Evolutionary conservation across 2,113 vertebrate species (phyloP), one percentile per base, ranked within the genome.

Genomic region (Podocnemis expansa): DNA sequence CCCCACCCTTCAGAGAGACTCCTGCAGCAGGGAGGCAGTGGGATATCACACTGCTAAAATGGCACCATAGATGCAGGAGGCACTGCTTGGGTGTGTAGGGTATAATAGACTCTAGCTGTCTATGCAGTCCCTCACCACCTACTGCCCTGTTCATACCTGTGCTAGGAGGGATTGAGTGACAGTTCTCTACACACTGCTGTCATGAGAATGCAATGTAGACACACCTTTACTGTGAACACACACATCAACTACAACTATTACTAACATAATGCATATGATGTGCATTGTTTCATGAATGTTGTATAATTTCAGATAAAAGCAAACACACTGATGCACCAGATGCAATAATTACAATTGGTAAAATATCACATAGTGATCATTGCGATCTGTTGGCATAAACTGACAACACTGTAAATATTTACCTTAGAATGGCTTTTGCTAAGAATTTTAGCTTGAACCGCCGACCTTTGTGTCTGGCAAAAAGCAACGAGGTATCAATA

Each of bases 401-500:
- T 52, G 13, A 83, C 5, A 86, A 38, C 16, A 83, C 8, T 80
- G 55, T 56, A 95, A 95, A 87, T 84, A 86, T 98, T 97, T 98
- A 99, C 99, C 98, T 97, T 92, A 99, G 97, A 93, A 99, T 96
- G 45, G 94, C 96, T 94, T 98, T 97, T 5, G 99, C 98, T 98
- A 99, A 97, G 90, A 98, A 98, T 93, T 99, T 99, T 41, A 99
- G 97, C 94, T 98, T 99, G 97, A 99, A 99, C 95, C 94, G 98
- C 95, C 94, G 98, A 43, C 98, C 98, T 70, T 95, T 98, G 11
- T 97, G 97, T 94, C 96, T 97, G 85, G 96, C 96, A 97, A 98
- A 99, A 84, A 99, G 98, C 96, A 99, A 90, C 2, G 99, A 98
- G 21, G 99, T 99, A 96, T 99, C 99, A 84, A 99, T 99, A 21